Conservation (phyloP, 2,113 vertebrate species). For the Platichthys stellatus region DNA sequence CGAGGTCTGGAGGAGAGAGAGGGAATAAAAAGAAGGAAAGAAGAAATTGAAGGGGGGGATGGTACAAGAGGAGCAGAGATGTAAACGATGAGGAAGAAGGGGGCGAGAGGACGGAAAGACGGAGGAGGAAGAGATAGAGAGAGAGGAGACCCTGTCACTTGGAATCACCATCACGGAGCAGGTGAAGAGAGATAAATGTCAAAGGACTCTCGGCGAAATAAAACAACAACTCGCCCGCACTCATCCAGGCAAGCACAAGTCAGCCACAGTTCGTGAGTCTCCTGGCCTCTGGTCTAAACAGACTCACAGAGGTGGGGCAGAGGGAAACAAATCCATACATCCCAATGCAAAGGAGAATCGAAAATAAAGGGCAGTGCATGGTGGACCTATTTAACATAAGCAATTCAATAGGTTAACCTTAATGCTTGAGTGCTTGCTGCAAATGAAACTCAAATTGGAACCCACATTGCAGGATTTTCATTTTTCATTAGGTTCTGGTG, state of each 20-base stretch:
- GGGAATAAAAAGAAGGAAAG: background rate
- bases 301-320: constrained; percentile 15
- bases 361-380: constrained; percentile 3
- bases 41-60: background rate
- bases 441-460: background rate
- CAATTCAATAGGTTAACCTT: constrained; percentile 10
- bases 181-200: constrained; percentile 83
- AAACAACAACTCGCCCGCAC: constrained; percentile 71
- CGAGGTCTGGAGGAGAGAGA: constrained; percentile 22
- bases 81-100: constrained; percentile 1
- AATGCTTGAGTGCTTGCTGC: background rate
- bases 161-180: constrained; percentile 76
- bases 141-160: constrained; percentile 69
- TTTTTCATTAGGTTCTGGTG: background rate
- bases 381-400: constrained; percentile 3
- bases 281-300: constrained; percentile 23
- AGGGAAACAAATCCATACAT: constrained; percentile 10
- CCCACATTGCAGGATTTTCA: background rate
- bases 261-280: constrained; percentile 56
- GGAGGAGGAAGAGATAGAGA: constrained; percentile 24
- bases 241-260: constrained; percentile 65
- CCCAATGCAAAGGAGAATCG: background rate
- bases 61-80: constrained; percentile 1
- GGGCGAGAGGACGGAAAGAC: background rate
- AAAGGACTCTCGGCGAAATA: constrained; percentile 79